A percentile compares a stretch with the other conserved stretches of the same genome.
phyloP scores from a whole-genome alignment of 2,113 vertebrate species.

The Callopanchax toddi region DNA sequence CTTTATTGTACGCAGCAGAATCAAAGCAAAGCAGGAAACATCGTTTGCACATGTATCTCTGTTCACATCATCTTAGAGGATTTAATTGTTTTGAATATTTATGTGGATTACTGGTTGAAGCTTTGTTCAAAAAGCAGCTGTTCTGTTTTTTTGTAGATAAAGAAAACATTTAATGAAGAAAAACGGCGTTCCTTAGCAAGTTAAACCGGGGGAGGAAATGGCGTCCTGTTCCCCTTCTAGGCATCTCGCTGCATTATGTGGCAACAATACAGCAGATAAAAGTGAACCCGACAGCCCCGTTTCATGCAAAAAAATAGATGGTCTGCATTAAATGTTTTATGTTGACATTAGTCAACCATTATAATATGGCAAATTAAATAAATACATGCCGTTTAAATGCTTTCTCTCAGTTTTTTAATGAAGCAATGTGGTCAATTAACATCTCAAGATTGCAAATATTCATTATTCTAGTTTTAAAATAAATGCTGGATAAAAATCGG shows the following conservation, averaged over 20 bases:
- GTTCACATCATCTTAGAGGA: constrained; percentile 37
- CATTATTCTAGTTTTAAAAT: background rate
- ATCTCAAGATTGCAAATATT: too few relatives aligned
- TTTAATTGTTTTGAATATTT: constrained; percentile 59
- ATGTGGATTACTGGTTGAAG: constrained; percentile 44
- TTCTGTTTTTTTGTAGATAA: constrained; percentile 53
- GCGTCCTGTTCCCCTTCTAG: constrained; percentile 15
- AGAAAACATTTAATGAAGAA: constrained; percentile 50
- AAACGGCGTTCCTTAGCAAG: constrained; percentile 34
- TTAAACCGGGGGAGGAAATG: constrained; percentile 35
- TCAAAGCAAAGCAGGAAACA: constrained; percentile 1
- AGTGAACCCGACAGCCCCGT: background rate
- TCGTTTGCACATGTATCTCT: constrained; percentile 27
- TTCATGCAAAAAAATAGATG: background rate
- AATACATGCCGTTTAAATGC: too few relatives aligned
- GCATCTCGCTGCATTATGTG: background rate
- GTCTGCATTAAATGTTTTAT: background rate
- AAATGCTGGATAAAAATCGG: background rate
- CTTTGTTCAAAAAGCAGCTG: constrained; percentile 54
- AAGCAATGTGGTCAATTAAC: too few relatives aligned
- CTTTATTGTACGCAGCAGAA: background rate
- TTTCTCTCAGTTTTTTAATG: too few relatives aligned
- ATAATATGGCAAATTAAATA: too few relatives aligned
- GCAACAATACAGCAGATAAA: constrained; percentile 1
- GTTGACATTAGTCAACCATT: too few relatives aligned